Evolutionary conservation across 2,888 invertebrate genomes (phyloP).

Genomic region (Philhelius pedissequus): DNA sequence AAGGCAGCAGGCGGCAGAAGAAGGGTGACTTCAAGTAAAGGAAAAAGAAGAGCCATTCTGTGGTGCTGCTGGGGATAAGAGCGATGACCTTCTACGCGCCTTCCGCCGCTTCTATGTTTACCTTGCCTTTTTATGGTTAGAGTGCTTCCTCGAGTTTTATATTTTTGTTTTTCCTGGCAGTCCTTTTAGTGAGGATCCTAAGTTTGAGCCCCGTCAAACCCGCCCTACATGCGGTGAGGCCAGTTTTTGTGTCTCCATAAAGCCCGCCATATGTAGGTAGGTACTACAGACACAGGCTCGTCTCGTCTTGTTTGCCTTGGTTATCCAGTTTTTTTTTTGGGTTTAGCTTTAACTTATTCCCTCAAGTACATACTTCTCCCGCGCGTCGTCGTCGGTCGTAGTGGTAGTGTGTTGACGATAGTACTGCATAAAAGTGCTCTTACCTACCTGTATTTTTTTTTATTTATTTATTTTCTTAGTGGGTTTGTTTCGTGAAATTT

Average conservation of each 20-base stretch:
- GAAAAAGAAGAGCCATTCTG: slow-evolving; percentile 3
- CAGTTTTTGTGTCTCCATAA: slow-evolving; percentile 54
- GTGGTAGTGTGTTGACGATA: slow-evolving; percentile 51
- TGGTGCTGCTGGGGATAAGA: slow-evolving; percentile 14
- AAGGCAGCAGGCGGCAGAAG: background rate
- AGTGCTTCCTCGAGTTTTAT: slow-evolving; percentile 55
- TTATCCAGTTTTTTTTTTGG: slow-evolving; percentile 49
- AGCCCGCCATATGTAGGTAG: slow-evolving; percentile 13
- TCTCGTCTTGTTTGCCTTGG: slow-evolving; percentile 64
- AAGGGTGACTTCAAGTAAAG: background rate
- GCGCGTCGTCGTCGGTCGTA: slow-evolving; percentile 47
- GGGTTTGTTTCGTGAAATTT: slow-evolving; percentile 39
- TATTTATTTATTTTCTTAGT: background rate
- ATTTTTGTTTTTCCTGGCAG: slow-evolving; percentile 34
- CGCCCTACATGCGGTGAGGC: slow-evolving; percentile 22
- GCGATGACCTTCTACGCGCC: slow-evolving; percentile 67
- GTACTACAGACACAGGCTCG: slow-evolving; percentile 17
- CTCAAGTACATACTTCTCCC: slow-evolving; percentile 44
- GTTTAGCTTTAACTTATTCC: background rate
- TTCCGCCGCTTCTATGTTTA: slow-evolving; percentile 54
- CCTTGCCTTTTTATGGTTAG: slow-evolving; percentile 61
- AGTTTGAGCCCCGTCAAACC: slow-evolving; percentile 12
- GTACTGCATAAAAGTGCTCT: slow-evolving; percentile 22
- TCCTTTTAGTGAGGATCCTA: slow-evolving; percentile 49
- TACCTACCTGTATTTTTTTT: background rate